Percentiles rank a stretch among this genome's conserved stretches.
Conservation (phyloP, 2,113 vertebrate genomes). For the Rhinoptilus africanus region DNA sequence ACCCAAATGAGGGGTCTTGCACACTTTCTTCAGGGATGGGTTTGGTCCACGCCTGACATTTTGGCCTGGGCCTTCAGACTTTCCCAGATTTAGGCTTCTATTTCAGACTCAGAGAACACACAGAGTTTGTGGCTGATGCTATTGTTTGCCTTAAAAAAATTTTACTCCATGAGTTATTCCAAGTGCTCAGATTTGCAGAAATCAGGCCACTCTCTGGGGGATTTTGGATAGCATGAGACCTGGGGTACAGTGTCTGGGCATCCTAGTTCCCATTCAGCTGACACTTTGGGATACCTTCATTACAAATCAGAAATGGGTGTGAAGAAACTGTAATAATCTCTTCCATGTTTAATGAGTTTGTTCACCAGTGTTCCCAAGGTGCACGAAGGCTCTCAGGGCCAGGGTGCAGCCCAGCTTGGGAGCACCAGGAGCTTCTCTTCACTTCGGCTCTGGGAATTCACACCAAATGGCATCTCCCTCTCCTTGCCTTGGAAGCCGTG, state of each 20-base stretch:
- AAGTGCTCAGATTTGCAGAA: not conserved
- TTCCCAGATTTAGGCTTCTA: not conserved
- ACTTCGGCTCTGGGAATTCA: not conserved
- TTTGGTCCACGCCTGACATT: not conserved
- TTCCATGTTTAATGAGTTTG: not conserved
- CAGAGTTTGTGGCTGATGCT: not conserved
- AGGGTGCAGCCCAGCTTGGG: not conserved
- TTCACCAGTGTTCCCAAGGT: not conserved
- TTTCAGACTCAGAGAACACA: not conserved
- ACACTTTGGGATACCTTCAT: not conserved
- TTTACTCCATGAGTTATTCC: not conserved
- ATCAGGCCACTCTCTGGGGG: not conserved
- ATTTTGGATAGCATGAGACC: not conserved
- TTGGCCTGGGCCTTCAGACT: not conserved
- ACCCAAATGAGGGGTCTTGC: not conserved
- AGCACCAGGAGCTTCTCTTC: not conserved
- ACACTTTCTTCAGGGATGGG: accelerated
- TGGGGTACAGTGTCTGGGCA: not conserved
- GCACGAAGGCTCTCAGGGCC: not conserved
- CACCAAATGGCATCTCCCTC: not conserved
- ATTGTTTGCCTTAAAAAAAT: not conserved
- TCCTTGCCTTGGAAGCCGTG: not conserved
- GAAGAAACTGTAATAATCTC: not conserved
- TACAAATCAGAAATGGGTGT: not conserved
- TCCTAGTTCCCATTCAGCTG: not conserved